Evolutionary conservation across 1,140 invertebrate species (phyloP), one percentile per base, ranked within the genome.

Genomic region (Brachionus koreanus): DNA sequence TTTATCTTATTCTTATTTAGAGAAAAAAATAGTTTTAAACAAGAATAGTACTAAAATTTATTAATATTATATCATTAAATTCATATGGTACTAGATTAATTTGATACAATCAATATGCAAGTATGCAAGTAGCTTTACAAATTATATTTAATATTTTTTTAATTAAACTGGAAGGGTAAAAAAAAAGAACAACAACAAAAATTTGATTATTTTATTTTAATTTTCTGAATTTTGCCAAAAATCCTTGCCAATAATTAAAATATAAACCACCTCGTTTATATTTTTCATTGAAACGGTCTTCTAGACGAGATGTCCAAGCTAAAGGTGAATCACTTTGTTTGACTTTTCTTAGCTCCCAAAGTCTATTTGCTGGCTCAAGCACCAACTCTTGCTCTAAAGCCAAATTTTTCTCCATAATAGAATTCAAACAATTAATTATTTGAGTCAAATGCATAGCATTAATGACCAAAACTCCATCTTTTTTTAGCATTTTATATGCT

Each of bases 181-280:
- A n/a, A n/a, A n/a, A n/a, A n/a, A n/a, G 29, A 29, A 29, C 29
- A 29, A 3, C 29, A 29, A 29, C 29, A 29, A 29, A 29, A 29
- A 29, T 29, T 29, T 29, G 19, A 39, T 7, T 49, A 25, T 46
- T 74, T 74, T 74, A 74, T 74, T 74, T 74, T 43, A 74, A 6
- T 65, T 79, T 79, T 57, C 76, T 57, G 61, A 79, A 79, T 79
- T 79, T 79, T 42, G 33, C 49, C 25, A 79, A 79, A 65, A 61
- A 79, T 1, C 76, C 76, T 37, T 57, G 76, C 76, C 76, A 79
- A 79, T 79, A 79, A 43, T 79, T 79, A 65, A 79, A 79, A 61
- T 37, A 79, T n/a, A 79, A 61, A 4, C 76, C 76, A 33, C 76
- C 76, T 16, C 76, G 46, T 37, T 79, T 79, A 9, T 37, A 42